phyloP scores from a whole-genome alignment of 2,113 vertebrate species.

The Psittacula cyanocephala region DNA sequence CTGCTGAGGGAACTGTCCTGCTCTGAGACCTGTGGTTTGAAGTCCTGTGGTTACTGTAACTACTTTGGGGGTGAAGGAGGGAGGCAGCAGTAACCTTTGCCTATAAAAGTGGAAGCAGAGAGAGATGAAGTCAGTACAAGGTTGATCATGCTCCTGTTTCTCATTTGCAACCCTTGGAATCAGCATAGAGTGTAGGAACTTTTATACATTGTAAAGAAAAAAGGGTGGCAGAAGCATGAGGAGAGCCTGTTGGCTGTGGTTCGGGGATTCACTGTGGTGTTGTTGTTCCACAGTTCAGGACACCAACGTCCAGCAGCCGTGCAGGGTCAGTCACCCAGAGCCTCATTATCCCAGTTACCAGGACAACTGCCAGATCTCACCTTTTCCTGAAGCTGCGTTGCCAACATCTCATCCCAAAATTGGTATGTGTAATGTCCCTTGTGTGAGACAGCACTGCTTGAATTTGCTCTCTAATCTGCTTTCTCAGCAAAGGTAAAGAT shows the following conservation, averaged over 20 bases:
- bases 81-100: background rate
- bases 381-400: constrained; percentile 76
- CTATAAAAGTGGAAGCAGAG: background rate
- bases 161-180: background rate
- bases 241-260: background rate
- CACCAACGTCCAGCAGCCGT: constrained; percentile 70
- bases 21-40: fast-evolving
- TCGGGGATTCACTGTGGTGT: background rate
- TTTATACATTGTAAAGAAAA: background rate
- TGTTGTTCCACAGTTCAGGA: constrained; percentile 69
- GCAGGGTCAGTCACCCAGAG: constrained; percentile 73
- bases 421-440: constrained; percentile 19
- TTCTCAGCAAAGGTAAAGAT: background rate
- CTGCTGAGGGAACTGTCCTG: background rate
- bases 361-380: constrained; percentile 77
- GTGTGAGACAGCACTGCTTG: background rate
- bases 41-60: background rate
- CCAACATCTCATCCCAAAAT: constrained; percentile 78
- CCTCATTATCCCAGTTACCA: constrained; percentile 79
- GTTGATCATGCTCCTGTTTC: background rate
- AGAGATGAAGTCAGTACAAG: too few relatives aligned
- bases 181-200: background rate
- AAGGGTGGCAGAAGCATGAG: fast-evolving
- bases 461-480: background rate
- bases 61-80: fast-evolving